Conservation (phyloP, 2,888 invertebrate species). For the Agonum fuliginosum region DNA sequence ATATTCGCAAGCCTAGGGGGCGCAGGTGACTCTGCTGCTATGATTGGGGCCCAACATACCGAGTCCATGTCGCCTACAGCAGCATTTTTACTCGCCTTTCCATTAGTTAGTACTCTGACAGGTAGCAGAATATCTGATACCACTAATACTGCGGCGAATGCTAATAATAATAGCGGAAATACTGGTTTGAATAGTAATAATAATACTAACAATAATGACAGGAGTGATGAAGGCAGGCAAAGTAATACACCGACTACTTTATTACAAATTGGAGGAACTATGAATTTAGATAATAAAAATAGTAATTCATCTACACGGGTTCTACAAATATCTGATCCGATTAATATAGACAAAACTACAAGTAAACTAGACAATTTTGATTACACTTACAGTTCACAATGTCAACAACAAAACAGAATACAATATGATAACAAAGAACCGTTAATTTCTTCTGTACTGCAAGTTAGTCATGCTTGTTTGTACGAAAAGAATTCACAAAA, state of each 20-base stretch:
- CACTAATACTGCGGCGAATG: not conserved
- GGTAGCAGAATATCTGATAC: slow-evolving; percentile 65
- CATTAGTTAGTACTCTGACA: slow-evolving; percentile 79
- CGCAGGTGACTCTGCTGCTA: slow-evolving; percentile 68
- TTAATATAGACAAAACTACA: not conserved
- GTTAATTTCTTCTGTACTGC: slow-evolving; percentile 9
- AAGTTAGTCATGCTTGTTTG: slow-evolving; percentile 24
- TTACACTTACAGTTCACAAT: too few species aligned
- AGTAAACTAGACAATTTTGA: too few species aligned
- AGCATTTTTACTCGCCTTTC: slow-evolving; percentile 85
- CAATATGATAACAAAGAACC: not conserved
- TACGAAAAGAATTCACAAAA: slow-evolving; percentile 14
- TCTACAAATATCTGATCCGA: slow-evolving; percentile 33
- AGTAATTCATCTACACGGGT: not conserved
- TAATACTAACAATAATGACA: slow-evolving; percentile 63
- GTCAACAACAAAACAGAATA: not conserved
- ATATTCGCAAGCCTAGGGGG: slow-evolving; percentile 78
- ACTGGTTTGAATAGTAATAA: slow-evolving; percentile 73
- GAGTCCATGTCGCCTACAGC: slow-evolving; percentile 84
- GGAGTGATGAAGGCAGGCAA: slow-evolving; percentile 69
- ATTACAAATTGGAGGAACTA: slow-evolving; percentile 71
- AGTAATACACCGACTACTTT: slow-evolving; percentile 72
- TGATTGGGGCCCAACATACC: slow-evolving; percentile 74
- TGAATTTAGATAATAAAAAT: slow-evolving; percentile 41
- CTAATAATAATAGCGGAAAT: too few species aligned